A percentile compares a stretch with the other conserved stretches of the same genome.
Conservation (phyloP, 1,140 invertebrate species). For the Macrostomum lignano region DNA sequence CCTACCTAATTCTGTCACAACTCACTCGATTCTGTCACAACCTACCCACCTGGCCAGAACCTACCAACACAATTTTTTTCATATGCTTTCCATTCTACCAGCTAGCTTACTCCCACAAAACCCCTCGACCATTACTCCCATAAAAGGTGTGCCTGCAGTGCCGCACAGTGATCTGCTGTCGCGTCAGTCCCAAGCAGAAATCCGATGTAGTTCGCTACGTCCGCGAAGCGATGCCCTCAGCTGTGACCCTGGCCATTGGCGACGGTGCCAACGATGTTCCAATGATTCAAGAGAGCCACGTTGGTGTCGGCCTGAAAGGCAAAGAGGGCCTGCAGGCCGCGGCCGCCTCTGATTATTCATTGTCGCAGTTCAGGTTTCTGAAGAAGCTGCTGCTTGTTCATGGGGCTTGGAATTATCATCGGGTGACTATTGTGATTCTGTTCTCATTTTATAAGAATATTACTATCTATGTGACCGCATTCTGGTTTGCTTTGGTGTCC, state of each 20-base stretch:
- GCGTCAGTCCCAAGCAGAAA: slow-evolving; percentile 27
- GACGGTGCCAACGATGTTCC: slow-evolving; percentile 88
- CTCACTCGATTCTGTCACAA: too few relatives aligned
- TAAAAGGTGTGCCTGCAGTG: too few relatives aligned
- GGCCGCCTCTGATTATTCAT: slow-evolving; percentile 86
- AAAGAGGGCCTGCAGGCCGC: slow-evolving; percentile 88
- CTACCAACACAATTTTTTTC: too few relatives aligned
- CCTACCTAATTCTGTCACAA: too few relatives aligned
- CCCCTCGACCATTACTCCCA: too few relatives aligned
- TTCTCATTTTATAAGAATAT: slow-evolving; percentile 99
- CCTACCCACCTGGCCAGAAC: too few relatives aligned
- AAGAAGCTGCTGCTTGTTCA: slow-evolving; percentile 58
- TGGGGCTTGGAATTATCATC: slow-evolving; percentile 86
- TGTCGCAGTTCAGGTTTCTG: slow-evolving; percentile 56
- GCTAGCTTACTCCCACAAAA: too few relatives aligned
- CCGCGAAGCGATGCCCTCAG: slow-evolving; percentile 4
- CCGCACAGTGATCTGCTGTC: too few relatives aligned
- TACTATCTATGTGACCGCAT: slow-evolving; percentile 70
- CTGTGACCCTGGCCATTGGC: slow-evolving; percentile 23
- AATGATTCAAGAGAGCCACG: slow-evolving; percentile 71
- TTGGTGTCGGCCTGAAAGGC: slow-evolving; percentile 83
- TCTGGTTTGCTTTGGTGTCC: slow-evolving; percentile 92
- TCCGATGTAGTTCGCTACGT: slow-evolving; percentile 10
- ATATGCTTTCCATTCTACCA: too few relatives aligned
- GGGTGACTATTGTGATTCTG: slow-evolving; percentile 84